Conservation (phyloP, 2,888 invertebrate species). For the Euzophera pinguis region DNA sequence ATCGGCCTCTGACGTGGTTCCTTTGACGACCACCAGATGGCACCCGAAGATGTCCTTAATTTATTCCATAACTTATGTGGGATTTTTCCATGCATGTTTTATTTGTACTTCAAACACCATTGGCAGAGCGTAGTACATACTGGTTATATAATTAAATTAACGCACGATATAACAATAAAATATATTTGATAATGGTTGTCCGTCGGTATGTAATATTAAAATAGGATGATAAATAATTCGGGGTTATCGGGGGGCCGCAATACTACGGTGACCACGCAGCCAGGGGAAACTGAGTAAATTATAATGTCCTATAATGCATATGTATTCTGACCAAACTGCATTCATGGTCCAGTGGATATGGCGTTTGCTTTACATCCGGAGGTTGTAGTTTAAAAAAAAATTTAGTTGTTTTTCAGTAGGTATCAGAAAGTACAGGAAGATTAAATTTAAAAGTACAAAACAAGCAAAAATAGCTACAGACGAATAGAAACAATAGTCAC, state of each 20-base stretch:
- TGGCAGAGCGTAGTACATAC: not conserved
- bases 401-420: no score
- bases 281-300: not conserved
- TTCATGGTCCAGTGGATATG: no score
- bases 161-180: conserved; percentile 8
- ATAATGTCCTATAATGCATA: not conserved
- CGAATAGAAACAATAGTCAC: no score
- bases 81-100: not conserved
- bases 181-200: conserved; percentile 4
- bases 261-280: conserved; percentile 25
- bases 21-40: no score
- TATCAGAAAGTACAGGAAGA: not conserved
- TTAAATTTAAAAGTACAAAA: not conserved
- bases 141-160: conserved; percentile 7
- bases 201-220: conserved; percentile 31
- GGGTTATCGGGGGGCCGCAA: conserved; percentile 70
- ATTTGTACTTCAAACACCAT: not conserved
- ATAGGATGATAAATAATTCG: conserved; percentile 71
- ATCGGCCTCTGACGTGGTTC: no score
- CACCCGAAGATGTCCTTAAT: no score
- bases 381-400: no score
- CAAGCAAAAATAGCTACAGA: not conserved
- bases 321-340: no score
- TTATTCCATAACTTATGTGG: not conserved
- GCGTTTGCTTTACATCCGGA: no score